Evolutionary conservation across 2,888 invertebrate genomes (phyloP), one percentile per base, ranked within the genome.

Genomic region (Mechanitis mazaeus): DNA sequence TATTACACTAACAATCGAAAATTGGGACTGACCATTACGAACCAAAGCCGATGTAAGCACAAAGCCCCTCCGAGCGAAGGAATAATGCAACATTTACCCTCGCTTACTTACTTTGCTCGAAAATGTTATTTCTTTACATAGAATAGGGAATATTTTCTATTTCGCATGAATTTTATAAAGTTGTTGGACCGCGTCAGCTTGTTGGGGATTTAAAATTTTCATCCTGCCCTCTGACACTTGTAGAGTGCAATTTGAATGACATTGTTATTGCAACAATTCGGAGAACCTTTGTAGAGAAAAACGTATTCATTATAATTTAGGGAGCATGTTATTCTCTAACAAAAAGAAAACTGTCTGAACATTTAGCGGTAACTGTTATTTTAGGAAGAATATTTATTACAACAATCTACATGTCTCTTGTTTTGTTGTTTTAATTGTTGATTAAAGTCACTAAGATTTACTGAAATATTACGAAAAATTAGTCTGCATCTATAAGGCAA

Each of bases 161-260:
- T 55, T 33, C 57, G 55, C 54, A 54, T 54, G 54, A 54, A 54
- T 28, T 54, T 38, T 54, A 54, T 35, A 54, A 38, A 38, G 33
- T 54, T 35, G 3, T 2, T 3, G 33, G 33, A n/a, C 11, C 33
- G 45, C 47, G 62, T 56, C 72, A 74, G 72, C 76, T 78, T 72
- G 77, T 67, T 69, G 77, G 81, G 81, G 84, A 78, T 83, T 83
- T 75, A 78, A 86, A 84, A 85, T 81, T 82, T 82, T 80, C 79
- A 74, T 79, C 74, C 77, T 76, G 70, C 79, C 76, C 78, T 60
- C 75, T 75, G 74, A 75, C 74, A 72, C 70, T 53, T 70, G 66
- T 68, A 70, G 69, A 76, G 71, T 74, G 72, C 71, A 76, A 77
- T 81, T 81, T 81, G 68, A 75, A 72, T 72, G 73, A 73, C 74